Conservation (phyloP, 1,140 invertebrate genomes). For the Nephotettix cincticeps region DNA sequence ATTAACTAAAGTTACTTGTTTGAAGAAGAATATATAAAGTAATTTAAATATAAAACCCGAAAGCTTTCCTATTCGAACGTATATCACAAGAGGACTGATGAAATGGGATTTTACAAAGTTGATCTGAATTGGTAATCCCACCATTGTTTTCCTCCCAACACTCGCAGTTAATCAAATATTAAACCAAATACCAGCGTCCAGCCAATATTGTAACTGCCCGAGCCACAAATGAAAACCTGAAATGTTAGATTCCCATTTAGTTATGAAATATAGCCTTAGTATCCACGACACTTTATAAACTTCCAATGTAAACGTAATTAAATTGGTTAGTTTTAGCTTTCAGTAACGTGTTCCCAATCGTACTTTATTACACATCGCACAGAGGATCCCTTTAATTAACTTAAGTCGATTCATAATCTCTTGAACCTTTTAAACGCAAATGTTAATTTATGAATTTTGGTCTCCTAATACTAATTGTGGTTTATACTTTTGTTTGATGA, state of each 20-base stretch:
- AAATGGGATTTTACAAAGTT: conserved; percentile 10
- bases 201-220: not conserved
- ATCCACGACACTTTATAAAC: too few species aligned
- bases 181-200: not conserved
- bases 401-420: not conserved
- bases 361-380: not conserved
- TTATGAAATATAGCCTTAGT: not conserved
- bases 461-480: too few species aligned
- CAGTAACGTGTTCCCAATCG: not conserved
- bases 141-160: conserved; percentile 5
- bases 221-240: not conserved
- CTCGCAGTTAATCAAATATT: conserved; percentile 4
- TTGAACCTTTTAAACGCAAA: too few species aligned
- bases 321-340: not conserved
- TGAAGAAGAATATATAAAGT: too few species aligned
- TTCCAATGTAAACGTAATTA: not conserved
- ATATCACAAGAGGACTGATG: not conserved
- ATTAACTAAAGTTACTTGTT: too few species aligned
- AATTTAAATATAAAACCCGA: too few species aligned
- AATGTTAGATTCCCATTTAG: not conserved
- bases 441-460: too few species aligned
- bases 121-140: conserved; percentile 8
- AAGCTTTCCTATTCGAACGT: too few species aligned
- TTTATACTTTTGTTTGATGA: too few species aligned
- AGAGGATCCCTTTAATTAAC: not conserved